Evolutionary conservation across 2,888 invertebrate genomes (phyloP), one percentile per base, ranked within the genome.

Genomic region (Apotomis turbidana): DNA sequence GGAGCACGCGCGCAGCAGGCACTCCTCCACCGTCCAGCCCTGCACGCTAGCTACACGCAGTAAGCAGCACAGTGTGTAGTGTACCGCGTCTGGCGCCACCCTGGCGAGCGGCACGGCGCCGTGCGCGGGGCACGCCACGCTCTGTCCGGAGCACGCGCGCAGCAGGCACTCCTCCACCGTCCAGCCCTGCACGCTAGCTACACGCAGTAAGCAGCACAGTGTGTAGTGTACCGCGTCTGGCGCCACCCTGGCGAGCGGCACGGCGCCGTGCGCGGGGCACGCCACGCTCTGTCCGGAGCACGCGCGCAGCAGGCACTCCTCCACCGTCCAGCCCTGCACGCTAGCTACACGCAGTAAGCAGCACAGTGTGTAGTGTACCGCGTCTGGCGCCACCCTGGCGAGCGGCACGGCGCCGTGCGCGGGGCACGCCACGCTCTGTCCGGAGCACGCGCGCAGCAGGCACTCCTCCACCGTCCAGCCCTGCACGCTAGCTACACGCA

Each of bases 391-490:
- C n/a, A 99, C 94, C 80, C 96, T 95, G 0, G 96, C 90, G 75
- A 98, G 93, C 36, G 95, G 80, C 96, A 95, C 76, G 95, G 96
- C 66, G 1, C 96, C 96, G 88, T 99, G 99, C 3, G 94, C 92
- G 0, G 97, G 97, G 82, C 99, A 99, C 66, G 94, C 94, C 55
- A 98, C 81, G 12, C 77, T 72, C 9, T 75, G 74, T 70, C 95
- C 95, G 79, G 96, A 95, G 89, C 97, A 97, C 0, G 97, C 97
- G 0, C 96, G 96, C 69, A 99, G 94, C 83, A 99, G 98, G 90
- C 99, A 99, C 87, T 99, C 98, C 90, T 99, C 99, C 38, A 99
- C 97, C 93, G 98, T 97, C 97, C 98, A 98, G 9, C 96, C n/a
- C n/a, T n/a, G n/a, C n/a, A n/a, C n/a, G n/a, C n/a, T n/a, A n/a